phyloP scores from a whole-genome alignment of 2,888 invertebrate genomes.

The Hirtodrosophila cameraria region DNA sequence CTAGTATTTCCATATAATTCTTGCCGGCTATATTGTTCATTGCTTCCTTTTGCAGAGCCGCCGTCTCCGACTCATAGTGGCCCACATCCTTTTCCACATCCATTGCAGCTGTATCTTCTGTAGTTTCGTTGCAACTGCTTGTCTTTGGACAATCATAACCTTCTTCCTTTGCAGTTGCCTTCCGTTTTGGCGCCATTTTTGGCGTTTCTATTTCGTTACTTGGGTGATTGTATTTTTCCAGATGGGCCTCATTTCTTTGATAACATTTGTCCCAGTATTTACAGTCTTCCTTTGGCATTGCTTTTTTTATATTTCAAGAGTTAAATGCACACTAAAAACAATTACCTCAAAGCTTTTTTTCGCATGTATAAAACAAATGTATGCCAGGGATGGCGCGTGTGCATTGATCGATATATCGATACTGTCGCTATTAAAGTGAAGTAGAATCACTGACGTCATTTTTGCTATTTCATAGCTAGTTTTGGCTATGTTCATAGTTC shows the following conservation, averaged over 20 bases:
- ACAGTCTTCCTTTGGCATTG: constrained; percentile 86
- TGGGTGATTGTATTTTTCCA: constrained; percentile 91
- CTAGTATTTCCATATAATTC: constrained; percentile 77
- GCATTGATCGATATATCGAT: constrained; percentile 8
- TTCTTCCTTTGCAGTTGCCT: constrained; percentile 30
- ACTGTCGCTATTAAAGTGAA: not conserved
- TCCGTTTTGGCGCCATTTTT: constrained; percentile 71
- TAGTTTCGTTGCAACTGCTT: constrained; percentile 13
- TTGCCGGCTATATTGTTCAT: constrained; percentile 76
- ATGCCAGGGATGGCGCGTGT: constrained; percentile 1
- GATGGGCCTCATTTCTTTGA: constrained; percentile 91
- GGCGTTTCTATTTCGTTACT: constrained; percentile 78
- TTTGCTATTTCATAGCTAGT: no score
- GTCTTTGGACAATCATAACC: constrained; percentile 18
- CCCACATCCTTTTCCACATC: constrained; percentile 32
- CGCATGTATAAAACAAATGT: constrained; percentile 14
- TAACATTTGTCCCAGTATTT: constrained; percentile 92
- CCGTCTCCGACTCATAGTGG: constrained; percentile 60
- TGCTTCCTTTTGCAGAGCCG: constrained; percentile 67
- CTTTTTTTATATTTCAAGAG: constrained; percentile 6
- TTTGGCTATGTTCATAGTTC: no score
- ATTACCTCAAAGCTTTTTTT: constrained; percentile 8
- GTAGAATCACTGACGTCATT: no score
- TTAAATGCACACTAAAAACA: constrained; percentile 4
- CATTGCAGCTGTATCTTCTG: constrained; percentile 12